A percentile compares a stretch with the other conserved stretches of the same genome.
phyloP scores from a whole-genome alignment of 2,888 invertebrate genomes.

The Antheraea yamamai region DNA sequence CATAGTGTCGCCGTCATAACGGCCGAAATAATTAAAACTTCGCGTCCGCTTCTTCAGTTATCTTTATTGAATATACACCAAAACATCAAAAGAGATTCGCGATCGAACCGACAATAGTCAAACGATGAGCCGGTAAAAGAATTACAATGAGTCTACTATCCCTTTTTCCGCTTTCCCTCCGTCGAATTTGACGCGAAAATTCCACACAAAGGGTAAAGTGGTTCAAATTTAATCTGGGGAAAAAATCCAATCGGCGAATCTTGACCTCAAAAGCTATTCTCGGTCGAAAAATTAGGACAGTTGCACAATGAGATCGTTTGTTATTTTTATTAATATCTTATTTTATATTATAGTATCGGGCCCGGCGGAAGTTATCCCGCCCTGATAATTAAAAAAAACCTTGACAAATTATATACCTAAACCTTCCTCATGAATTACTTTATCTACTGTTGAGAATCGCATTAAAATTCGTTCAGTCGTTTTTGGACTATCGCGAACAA shows the following conservation, averaged over 20 bases:
- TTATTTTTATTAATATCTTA: conserved; percentile 19
- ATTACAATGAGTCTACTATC: conserved; percentile 11
- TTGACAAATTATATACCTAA: too few species aligned
- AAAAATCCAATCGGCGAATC: conserved; percentile 48
- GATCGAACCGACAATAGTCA: neutral
- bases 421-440: too few species aligned
- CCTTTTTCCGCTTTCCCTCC: conserved; percentile 13
- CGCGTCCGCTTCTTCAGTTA: too few species aligned
- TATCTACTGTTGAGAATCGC: too few species aligned
- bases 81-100: neutral
- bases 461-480: too few species aligned
- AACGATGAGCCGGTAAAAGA: neutral
- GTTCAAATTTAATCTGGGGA: conserved; percentile 49
- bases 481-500: too few species aligned
- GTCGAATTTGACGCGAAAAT: conserved; percentile 13
- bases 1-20: too few species aligned
- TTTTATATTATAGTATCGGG: too few species aligned
- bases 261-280: conserved; percentile 42
- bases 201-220: conserved; percentile 16
- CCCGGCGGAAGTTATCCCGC: too few species aligned
- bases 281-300: conserved; percentile 23
- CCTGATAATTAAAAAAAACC: too few species aligned
- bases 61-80: neutral
- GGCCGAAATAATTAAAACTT: too few species aligned
- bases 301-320: conserved; percentile 27